These are phyloP conservation scores for Pachydiplax longipennis DNA, from an alignment of 2,888 invertebrate genomes.

Conservation along the genomic window DNA sequence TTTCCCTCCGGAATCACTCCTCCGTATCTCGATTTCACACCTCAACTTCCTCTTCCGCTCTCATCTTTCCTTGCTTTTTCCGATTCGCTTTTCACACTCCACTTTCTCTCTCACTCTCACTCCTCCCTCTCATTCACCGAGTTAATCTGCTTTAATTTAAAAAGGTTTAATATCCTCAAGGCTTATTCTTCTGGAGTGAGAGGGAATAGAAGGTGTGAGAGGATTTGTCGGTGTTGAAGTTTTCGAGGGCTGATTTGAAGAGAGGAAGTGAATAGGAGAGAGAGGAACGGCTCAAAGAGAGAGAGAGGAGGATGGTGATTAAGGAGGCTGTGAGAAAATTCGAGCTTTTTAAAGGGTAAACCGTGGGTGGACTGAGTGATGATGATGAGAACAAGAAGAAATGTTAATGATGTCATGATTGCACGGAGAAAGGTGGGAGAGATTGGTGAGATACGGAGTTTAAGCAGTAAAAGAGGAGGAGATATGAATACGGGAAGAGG, in stretches of 20 bases:
- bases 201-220: background rate
- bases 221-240: background rate
- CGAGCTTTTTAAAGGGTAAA: background rate
- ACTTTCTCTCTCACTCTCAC: background rate
- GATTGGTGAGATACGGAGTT: background rate
- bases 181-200: background rate
- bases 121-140: background rate
- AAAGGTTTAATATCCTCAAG: background rate
- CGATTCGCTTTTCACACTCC: background rate
- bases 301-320: background rate
- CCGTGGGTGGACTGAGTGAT: background rate
- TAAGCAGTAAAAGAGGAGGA: background rate
- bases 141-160: background rate
- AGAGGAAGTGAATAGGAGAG: background rate
- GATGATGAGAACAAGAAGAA: too few species aligned
- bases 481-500: background rate
- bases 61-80: background rate
- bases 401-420: too few species aligned
- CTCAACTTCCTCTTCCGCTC: background rate
- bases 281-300: background rate
- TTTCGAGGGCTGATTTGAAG: background rate
- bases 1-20: background rate
- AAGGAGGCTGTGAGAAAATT: background rate
- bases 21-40: background rate
- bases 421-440: background rate